Evolutionary conservation across 37 sponge, comb jelly and placozoan species (phyloP).

Genomic region (Spongilla lacustris): DNA sequence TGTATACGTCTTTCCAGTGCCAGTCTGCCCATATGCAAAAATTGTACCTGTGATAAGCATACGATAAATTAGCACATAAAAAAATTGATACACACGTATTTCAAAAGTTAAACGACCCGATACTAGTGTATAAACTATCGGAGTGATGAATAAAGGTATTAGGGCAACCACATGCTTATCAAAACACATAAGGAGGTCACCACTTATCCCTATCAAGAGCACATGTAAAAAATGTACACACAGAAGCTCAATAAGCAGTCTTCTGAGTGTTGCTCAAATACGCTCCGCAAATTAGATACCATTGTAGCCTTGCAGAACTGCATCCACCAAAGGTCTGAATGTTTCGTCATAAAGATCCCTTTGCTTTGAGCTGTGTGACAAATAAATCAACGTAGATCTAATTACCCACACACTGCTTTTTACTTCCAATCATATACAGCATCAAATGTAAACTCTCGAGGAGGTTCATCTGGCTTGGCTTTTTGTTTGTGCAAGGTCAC

Average conservation of each 20-base stretch:
- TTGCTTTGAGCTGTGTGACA: constrained; percentile 80
- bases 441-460: constrained; percentile 95
- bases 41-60: constrained; percentile 67
- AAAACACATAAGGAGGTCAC: neutral
- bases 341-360: constrained; percentile 89
- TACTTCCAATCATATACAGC: constrained; percentile 95
- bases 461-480: constrained; percentile 36
- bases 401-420: neutral
- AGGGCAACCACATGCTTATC: neutral
- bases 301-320: constrained; percentile 92
- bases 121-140: neutral
- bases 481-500: constrained; percentile 65
- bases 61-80: too few species aligned
- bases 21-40: constrained; percentile 99
- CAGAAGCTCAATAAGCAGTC: neutral
- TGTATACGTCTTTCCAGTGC: constrained; percentile 97
- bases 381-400: neutral
- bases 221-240: constrained; percentile 9
- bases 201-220: too few species aligned
- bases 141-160: neutral
- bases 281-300: constrained; percentile 40
- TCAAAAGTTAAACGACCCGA: neutral
- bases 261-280: neutral
- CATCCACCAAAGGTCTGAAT: constrained; percentile 83
- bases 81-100: neutral